phyloP scores from a whole-genome alignment of 2,113 vertebrate species.

The Rutilus rutilus region DNA sequence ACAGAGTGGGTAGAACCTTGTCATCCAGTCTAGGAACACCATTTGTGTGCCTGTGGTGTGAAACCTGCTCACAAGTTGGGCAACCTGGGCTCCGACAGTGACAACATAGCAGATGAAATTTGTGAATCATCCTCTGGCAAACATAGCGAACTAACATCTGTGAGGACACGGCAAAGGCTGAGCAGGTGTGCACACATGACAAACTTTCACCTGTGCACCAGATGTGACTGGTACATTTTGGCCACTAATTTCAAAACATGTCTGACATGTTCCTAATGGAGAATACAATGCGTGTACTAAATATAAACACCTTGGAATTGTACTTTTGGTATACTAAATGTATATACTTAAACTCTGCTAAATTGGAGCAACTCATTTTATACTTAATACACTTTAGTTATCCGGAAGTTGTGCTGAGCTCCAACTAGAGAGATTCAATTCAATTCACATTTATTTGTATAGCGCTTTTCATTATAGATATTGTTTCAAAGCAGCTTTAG shows the following conservation, averaged over 20 bases:
- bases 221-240: neutral
- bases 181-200: conserved; percentile 50
- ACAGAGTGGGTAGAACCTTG: neutral
- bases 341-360: too few relatives aligned
- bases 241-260: conserved; percentile 25
- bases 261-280: neutral
- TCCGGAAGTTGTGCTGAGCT: too few relatives aligned
- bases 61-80: conserved; percentile 18
- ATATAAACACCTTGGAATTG: too few relatives aligned
- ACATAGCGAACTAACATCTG: neutral
- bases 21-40: neutral
- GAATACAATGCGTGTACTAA: neutral
- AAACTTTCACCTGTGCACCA: conserved; percentile 48
- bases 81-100: conserved; percentile 33
- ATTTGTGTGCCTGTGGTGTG: neutral
- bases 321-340: too few relatives aligned
- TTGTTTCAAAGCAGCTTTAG: too few relatives aligned
- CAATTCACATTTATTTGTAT: too few relatives aligned
- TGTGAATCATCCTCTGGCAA: conserved; percentile 40
- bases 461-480: too few relatives aligned
- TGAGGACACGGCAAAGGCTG: conserved; percentile 22
- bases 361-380: too few relatives aligned
- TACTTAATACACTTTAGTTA: too few relatives aligned
- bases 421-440: too few relatives aligned
- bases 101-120: conserved; percentile 33